Percentiles rank a stretch among this genome's conserved stretches.
Conservation (phyloP, 2,888 invertebrate species). For the Dioctria linearis region DNA sequence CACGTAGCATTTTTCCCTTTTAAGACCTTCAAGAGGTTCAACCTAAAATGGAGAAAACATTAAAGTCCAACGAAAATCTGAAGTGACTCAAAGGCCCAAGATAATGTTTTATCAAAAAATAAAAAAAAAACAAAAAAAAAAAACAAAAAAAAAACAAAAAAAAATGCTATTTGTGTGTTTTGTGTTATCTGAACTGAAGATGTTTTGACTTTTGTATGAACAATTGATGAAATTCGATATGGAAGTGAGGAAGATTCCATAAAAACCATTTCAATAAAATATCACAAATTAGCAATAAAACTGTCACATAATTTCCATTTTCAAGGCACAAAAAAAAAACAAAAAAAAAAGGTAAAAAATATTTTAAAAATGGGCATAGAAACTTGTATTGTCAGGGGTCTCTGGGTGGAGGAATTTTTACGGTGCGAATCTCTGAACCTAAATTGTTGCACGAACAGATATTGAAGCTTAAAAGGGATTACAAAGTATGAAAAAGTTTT, state of each 20-base stretch:
- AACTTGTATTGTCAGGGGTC: not conserved
- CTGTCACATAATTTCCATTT: constrained; percentile 30
- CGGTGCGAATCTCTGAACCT: too few species aligned
- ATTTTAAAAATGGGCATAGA: not conserved
- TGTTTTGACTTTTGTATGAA: not conserved
- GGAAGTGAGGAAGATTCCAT: constrained; percentile 17
- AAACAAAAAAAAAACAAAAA: too few species aligned
- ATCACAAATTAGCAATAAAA: constrained; percentile 20
- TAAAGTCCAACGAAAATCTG: not conserved
- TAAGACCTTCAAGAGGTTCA: not conserved
- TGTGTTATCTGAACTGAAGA: too few species aligned
- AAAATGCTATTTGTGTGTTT: too few species aligned
- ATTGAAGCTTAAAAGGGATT: too few species aligned
- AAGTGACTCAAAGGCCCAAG: not conserved
- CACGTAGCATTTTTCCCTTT: not conserved
- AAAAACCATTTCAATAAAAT: constrained; percentile 41
- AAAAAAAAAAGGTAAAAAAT: constrained; percentile 8
- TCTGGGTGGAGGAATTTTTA: not conserved
- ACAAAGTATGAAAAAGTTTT: too few species aligned
- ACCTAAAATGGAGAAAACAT: not conserved
- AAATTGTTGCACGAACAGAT: too few species aligned
- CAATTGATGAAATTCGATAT: constrained; percentile 32
- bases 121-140: too few species aligned
- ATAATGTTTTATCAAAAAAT: too few species aligned
- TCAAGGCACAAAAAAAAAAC: constrained; percentile 25